These are phyloP conservation scores for Cancer borealis DNA, from an alignment of 2,888 invertebrate genomes.

Conservation along the genomic window DNA sequence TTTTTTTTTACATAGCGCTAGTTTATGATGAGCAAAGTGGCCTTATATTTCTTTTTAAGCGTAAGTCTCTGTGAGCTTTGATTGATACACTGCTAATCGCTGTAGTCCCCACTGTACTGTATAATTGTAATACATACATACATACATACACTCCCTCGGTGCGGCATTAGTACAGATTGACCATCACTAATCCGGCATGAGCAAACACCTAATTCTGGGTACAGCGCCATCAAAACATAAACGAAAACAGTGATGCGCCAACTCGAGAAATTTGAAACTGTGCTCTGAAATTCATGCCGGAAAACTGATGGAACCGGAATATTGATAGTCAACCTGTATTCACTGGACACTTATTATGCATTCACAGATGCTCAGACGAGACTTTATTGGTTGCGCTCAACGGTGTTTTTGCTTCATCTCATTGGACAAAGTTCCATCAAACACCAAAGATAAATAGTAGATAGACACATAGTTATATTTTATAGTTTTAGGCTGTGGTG, in stretches of 20 bases:
- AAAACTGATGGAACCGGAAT: too few species aligned
- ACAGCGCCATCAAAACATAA: too few species aligned
- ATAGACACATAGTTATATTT: background rate
- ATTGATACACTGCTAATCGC: background rate
- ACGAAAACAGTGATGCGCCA: too few species aligned
- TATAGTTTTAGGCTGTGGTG: conserved; percentile 43
- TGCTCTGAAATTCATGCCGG: too few species aligned
- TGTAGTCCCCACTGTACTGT: background rate
- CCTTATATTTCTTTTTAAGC: conserved; percentile 24
- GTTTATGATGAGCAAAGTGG: background rate
- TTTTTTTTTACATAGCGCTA: background rate
- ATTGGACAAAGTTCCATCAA: conserved; percentile 38
- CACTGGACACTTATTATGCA: background rate
- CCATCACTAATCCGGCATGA: too few species aligned
- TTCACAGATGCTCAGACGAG: background rate
- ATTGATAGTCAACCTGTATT: background rate
- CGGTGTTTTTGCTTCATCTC: conserved; percentile 57
- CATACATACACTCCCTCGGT: background rate
- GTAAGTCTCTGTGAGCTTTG: background rate
- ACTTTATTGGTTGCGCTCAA: conserved; percentile 31
- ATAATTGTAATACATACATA: too few species aligned
- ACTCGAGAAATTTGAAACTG: too few species aligned
- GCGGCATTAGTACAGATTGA: background rate
- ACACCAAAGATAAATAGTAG: conserved; percentile 53
- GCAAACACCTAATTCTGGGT: too few species aligned